Base-by-base conservation (phyloP, 2,797 vertebrate species). In the Hippocampus kuda region DNA sequence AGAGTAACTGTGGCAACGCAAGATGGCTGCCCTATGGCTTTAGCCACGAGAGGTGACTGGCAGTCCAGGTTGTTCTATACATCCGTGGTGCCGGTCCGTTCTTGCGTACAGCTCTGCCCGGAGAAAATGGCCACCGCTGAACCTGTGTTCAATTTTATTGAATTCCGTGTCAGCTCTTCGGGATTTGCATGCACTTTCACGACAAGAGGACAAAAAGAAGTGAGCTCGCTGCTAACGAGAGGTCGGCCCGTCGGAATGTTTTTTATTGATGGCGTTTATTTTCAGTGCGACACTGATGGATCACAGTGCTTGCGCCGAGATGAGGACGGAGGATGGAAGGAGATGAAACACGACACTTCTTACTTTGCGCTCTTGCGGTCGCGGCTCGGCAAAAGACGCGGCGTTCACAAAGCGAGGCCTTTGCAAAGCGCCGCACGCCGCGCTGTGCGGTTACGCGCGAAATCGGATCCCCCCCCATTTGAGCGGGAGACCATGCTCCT, bases 181-280 rank as follows among this genome's bases (percentile, higher is more conserved):
- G 49, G 7, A 51, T 51, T 51, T 4, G 20, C 18, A 22, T 51
- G 48, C 48, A 49, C 15, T 22, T 62, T 62, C 9, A 41, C 30
- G 61, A 63, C 34, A 41, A 22, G 20, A 10, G 24, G n/a, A 56
- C 53, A 56, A 24, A 38, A 56, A 56, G 10, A 56, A 11, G 10
- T 5, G 7, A 38, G 16, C 59, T 20, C 27, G 15, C 30, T 7
- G 48, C 65, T 67, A 67, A 67, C 30, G 18, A 34, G 27, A 10
- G 42, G 15, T 48, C 44, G 8, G 63, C 13, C n/a, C 42, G 15
- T 27, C 27, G n/a, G 44, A 65, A 65, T 12, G 16, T 48, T 72
- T 66, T 72, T 66, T 57, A 81, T 75, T 68, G 67, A 69, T 74
- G 27, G 70, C n/a, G 78, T 78, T 72, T 76, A 80, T 78, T 78